phyloP scores from a whole-genome alignment of 2,888 invertebrate species.

The Leucophenga montana region DNA sequence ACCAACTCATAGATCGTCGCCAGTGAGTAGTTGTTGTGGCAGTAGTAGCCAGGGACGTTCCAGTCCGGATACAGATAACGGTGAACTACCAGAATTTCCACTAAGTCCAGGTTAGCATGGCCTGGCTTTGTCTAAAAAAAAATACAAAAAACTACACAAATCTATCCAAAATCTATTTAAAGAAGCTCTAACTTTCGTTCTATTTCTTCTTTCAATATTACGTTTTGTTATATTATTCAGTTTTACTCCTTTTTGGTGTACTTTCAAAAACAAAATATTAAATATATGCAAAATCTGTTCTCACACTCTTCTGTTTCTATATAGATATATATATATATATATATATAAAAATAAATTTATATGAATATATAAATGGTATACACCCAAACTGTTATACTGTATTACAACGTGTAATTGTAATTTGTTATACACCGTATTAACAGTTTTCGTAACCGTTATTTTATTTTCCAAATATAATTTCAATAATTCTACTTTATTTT shows the following conservation, averaged over 20 bases:
- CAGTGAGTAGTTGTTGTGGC: constrained; percentile 75
- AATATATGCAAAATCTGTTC: constrained; percentile 22
- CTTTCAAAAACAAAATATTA: constrained; percentile 26
- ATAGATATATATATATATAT: constrained; percentile 8
- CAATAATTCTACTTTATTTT: constrained; percentile 2
- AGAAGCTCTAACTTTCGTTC: constrained; percentile 40
- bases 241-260: constrained; percentile 29
- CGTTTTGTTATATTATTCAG: constrained; percentile 28
- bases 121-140: constrained; percentile 56
- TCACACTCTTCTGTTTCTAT: constrained; percentile 19
- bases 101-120: constrained; percentile 74
- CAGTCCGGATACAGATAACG: constrained; percentile 73
- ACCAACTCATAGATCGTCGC: constrained; percentile 74
- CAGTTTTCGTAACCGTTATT: constrained; percentile 6
- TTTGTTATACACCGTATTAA: constrained; percentile 8
- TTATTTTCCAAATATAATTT: neutral
- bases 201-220: constrained; percentile 25
- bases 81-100: constrained; percentile 72
- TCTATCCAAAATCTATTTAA: no score
- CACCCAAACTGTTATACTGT: constrained; percentile 4
- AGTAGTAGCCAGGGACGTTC: constrained; percentile 74
- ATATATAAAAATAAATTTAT: constrained; percentile 41
- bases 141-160: constrained; percentile 4
- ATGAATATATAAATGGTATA: neutral
- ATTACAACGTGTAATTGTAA: neutral